Base-by-base conservation (phyloP, 1,140 invertebrate species). In the Streblospio benedicti region DNA sequence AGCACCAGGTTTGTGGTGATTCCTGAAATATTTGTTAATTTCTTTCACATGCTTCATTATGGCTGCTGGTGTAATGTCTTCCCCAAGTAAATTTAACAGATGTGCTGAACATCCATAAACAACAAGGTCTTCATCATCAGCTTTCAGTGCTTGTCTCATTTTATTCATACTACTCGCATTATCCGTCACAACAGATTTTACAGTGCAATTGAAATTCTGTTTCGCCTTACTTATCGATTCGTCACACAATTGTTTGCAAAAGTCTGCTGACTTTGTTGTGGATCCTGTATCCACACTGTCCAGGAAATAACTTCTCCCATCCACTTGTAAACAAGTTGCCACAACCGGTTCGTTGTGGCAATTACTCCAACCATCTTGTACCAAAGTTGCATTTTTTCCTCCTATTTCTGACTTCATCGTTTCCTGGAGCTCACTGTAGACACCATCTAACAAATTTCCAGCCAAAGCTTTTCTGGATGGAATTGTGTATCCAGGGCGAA, bases 91-190 rank as follows among this genome's bases (percentile, higher is more conserved):
- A 27, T 51, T 51, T 28, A 51, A n/a, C 16, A 51, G 49, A 28
- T 51, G 49, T 23, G 49, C n/a, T 20, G 49, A 51, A 51, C 49
- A 51, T 51, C 49, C 27, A 16, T 51, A 51, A 2, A 51, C 49
- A 51, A 51, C 49, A 20, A 51, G 49, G 6, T 51, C 20, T 27
- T 20, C 5, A 16, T 5, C 51, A 6, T 51, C 20, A 12, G 27
- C 12, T 6, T 14, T 51, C 49, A 51, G 25, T 51, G 25, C 49
- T 27, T n/a, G 49, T 6, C 49, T 1, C 49, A 51, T 51, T 28
- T 27, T 28, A 18, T 51, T 4, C 49, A 51, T 51, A 12, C 23
- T 6, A 6, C 31, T 51, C n/a, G 25, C 25, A 27, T 51, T 51
- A 28, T 51, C 49, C 0, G 49, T 51, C 18, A 51, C 25, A 27